phyloP scores from a whole-genome alignment of 2,113 vertebrate species.

The Pyrgilauda ruficollis region DNA sequence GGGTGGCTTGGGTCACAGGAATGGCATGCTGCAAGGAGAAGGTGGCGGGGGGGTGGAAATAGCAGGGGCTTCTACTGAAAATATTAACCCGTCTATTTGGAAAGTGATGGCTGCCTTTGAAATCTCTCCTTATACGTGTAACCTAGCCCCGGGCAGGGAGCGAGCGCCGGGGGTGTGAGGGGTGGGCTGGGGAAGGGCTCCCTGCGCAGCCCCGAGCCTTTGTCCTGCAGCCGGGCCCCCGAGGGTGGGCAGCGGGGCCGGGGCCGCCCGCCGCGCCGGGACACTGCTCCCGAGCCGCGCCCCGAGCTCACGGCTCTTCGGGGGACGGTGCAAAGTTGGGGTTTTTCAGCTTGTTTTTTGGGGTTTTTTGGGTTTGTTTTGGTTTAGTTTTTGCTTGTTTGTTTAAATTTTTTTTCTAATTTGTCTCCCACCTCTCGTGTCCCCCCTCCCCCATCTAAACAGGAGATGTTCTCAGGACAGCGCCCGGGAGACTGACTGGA shows the following conservation, averaged over 20 bases:
- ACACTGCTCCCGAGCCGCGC: rapidly evolving
- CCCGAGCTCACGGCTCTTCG: rapidly evolving
- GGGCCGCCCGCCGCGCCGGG: not conserved
- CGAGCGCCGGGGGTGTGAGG: not conserved
- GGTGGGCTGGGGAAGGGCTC: not conserved
- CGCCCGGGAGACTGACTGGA: constrained; percentile 69
- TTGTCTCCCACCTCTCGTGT: not conserved
- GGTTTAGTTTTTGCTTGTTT: not conserved
- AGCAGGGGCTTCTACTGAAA: constrained; percentile 47
- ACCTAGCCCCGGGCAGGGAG: constrained; percentile 47
- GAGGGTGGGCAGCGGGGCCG: not conserved
- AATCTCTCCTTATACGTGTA: constrained; percentile 46
- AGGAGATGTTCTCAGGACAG: constrained; percentile 61
- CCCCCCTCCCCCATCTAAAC: constrained; percentile 14
- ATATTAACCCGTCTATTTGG: constrained; percentile 51
- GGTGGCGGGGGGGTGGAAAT: not conserved
- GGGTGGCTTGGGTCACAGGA: constrained; percentile 62
- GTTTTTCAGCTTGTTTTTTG: not conserved
- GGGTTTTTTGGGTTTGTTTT: not conserved
- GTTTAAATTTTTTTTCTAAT: not conserved
- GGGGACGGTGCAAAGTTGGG: rapidly evolving
- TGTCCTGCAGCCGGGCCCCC: not conserved
- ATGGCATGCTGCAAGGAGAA: constrained; percentile 49
- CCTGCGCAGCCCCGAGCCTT: constrained; percentile 19
- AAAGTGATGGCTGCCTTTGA: constrained; percentile 62